Evolutionary conservation across 2,888 invertebrate genomes (phyloP).

Genomic region (Ceraclea dissimilis): DNA sequence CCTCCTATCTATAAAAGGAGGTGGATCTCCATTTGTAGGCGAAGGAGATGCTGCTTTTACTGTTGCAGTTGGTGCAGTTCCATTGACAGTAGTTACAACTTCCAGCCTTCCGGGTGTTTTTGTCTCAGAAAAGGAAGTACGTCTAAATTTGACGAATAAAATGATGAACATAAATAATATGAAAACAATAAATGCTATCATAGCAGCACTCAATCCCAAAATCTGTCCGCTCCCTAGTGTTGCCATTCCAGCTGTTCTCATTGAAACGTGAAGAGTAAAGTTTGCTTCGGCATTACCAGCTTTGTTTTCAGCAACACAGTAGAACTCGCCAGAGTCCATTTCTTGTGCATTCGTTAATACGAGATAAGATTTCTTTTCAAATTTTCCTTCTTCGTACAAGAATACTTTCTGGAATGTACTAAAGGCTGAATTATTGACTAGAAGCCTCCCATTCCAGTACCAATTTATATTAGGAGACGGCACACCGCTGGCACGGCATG

Average conservation of each 20-base stretch:
- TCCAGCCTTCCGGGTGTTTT: conserved; percentile 71
- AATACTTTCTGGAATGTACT: conserved; percentile 70
- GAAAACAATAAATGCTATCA: conserved; percentile 69
- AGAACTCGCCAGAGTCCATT: conserved; percentile 75
- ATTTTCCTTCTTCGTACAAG: conserved; percentile 68
- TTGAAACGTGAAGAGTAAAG: conserved; percentile 76
- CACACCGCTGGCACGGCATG: conserved; percentile 72
- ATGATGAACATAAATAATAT: conserved; percentile 58
- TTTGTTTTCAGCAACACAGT: conserved; percentile 84
- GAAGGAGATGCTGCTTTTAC: conserved; percentile 51
- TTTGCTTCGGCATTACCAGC: conserved; percentile 84
- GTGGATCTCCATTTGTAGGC: conserved; percentile 46
- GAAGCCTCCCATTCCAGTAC: conserved; percentile 77
- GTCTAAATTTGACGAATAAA: conserved; percentile 63
- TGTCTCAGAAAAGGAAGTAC: conserved; percentile 66
- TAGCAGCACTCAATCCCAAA: conserved; percentile 74
- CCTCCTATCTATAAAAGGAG: conserved; percentile 37
- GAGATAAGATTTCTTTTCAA: conserved; percentile 68
- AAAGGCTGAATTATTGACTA: conserved; percentile 71
- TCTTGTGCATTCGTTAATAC: conserved; percentile 77
- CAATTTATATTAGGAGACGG: conserved; percentile 77
- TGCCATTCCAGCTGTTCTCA: conserved; percentile 71
- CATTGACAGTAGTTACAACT: conserved; percentile 58
- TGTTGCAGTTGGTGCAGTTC: conserved; percentile 42
- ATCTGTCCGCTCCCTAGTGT: conserved; percentile 79